Evolutionary conservation across 2,113 vertebrate species (phyloP).

Genomic region (Ophthalmolycus amberensis): DNA sequence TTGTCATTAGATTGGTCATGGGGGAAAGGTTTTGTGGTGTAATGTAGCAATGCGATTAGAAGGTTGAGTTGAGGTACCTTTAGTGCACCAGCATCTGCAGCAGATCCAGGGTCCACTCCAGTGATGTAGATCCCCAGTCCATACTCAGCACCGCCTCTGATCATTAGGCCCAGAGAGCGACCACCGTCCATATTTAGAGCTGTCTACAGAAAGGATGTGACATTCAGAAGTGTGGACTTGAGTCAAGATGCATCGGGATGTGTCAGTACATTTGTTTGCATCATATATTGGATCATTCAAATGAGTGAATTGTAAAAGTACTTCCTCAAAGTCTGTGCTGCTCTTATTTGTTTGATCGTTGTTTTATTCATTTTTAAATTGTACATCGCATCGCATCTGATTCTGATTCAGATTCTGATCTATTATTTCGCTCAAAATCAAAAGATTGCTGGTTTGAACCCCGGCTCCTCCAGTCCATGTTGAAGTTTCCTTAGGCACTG

Average conservation of each 20-base stretch:
- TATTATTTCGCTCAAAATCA: too few relatives aligned
- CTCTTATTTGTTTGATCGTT: too few relatives aligned
- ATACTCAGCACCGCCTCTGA: constrained; percentile 94
- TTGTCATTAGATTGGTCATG: not conserved
- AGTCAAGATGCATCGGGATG: not conserved
- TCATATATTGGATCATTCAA: too few relatives aligned
- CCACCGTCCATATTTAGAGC: constrained; percentile 91
- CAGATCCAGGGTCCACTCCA: constrained; percentile 91
- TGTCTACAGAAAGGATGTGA: constrained; percentile 81
- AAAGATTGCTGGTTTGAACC: too few relatives aligned
- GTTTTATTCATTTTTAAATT: too few relatives aligned
- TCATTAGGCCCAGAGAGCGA: constrained; percentile 93
- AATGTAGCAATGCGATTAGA: not conserved
- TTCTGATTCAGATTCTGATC: too few relatives aligned
- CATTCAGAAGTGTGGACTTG: not conserved
- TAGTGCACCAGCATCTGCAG: constrained; percentile 89
- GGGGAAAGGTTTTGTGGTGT: not conserved
- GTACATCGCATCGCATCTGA: too few relatives aligned
- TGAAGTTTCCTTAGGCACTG: too few relatives aligned
- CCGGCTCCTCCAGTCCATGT: too few relatives aligned
- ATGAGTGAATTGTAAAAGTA: too few relatives aligned
- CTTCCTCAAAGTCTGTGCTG: too few relatives aligned
- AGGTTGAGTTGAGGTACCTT: constrained; percentile 83
- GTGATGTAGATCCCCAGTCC: constrained; percentile 95
- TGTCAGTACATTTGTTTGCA: not conserved